Base-by-base conservation (phyloP, 2,797 vertebrate species). In the Aldrovandia affinis region DNA sequence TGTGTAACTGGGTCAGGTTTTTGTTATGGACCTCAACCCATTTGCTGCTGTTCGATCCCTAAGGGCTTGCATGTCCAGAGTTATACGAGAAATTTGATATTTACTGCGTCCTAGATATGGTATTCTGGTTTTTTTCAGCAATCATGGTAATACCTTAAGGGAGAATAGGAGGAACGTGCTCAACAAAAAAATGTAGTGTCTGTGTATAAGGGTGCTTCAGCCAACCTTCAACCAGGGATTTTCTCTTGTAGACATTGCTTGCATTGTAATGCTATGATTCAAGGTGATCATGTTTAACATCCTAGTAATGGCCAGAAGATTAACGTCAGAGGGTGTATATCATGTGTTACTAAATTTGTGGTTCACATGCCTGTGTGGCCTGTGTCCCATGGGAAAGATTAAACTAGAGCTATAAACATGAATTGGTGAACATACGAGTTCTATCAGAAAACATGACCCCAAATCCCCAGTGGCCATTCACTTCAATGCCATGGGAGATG, bases 1-100 rank as follows among this genome's bases (percentile, higher is more conserved):
- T 28, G n/a, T 6, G 14, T 30, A 80, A 80, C 78, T 54, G 28
- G 78, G 54, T 80, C 28, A 80, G 14, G 78, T 55, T 80, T 57
- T 80, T 28, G 14, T 55, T 20, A 25, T 55, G 68, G 28, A 80
- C 36, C 78, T 1, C 78, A 80, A 55, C 12, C 47, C 57, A 28
- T 80, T 33, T 80, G 47, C 33, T 80, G 44, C 39, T 44, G 20
- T 75, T 75, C 14, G 7, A 75, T 22, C 25, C 39, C 39, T 14
- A 22, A 70, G 25, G 70, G 44, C 70, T 9, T 39, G 36, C 70
- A 73, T 39, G 20, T n/a, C 70, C 22, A 25, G 20, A 75, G 9
- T 42, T 39, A 44, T n/a, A n/a, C 2, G 10, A 75, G 70, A 44
- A 75, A 75, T 44, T 7, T 70, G 68, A 70, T 70, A 70, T 36